Conservation (phyloP, 2,888 invertebrate species). For the Xanthorhoe designata region DNA sequence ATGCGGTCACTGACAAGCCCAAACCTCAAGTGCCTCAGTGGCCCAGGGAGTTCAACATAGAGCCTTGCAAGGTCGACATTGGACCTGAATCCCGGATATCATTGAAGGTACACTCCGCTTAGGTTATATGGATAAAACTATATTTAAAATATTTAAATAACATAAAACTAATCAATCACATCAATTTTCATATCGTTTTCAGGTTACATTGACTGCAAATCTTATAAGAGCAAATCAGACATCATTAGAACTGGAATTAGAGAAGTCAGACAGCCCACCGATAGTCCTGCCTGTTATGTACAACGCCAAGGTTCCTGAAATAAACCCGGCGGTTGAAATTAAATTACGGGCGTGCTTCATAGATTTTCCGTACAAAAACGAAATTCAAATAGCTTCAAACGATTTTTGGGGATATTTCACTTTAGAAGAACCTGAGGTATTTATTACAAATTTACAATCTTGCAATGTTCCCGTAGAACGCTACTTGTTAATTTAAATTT, state of each 20-base stretch:
- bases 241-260: constrained; percentile 81
- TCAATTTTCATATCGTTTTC: constrained; percentile 18
- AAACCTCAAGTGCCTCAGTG: constrained; percentile 74
- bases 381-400: constrained; percentile 77
- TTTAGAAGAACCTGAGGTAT: constrained; percentile 45
- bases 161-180: neutral
- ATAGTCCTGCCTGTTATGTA: constrained; percentile 82
- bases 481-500: neutral
- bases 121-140: neutral
- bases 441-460: neutral
- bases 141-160: neutral
- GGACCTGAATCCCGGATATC: constrained; percentile 72
- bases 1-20: constrained; percentile 64
- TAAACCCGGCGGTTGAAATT: constrained; percentile 80
- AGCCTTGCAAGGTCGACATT: constrained; percentile 77
- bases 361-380: constrained; percentile 80
- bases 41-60: constrained; percentile 84
- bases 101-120: constrained; percentile 63
- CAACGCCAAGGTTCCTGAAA: constrained; percentile 78
- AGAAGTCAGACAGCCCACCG: constrained; percentile 84
- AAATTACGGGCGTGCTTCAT: constrained; percentile 85
- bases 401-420: constrained; percentile 72
- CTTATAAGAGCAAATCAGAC: constrained; percentile 75
- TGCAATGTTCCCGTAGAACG: neutral
- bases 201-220: constrained; percentile 86